Percentiles rank a stretch among this genome's conserved stretches.
These are phyloP conservation scores for Oscheius sp. DNA, from an alignment of 1,140 invertebrate genomes.

Conservation along the genomic window DNA sequence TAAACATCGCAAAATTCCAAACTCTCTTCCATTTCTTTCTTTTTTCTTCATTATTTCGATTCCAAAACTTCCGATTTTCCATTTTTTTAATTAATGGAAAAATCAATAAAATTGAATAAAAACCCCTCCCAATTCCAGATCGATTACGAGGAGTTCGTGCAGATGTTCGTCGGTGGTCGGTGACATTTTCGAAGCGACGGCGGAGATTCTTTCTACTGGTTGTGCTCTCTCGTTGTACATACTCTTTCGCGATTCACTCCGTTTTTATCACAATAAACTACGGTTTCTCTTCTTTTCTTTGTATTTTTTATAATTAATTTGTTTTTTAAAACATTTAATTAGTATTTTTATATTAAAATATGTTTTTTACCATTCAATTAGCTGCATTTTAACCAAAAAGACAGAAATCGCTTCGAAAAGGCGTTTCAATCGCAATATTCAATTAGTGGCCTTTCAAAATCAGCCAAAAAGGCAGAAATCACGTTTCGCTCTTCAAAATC, in stretches of 20 bases:
- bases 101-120: neutral
- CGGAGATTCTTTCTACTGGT: too few species aligned
- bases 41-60: too few species aligned
- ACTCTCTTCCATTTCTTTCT: too few species aligned
- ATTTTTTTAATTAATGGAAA: neutral
- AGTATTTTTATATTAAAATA: neutral
- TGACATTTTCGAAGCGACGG: too few species aligned
- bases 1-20: neutral
- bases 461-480: too few species aligned
- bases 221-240: too few species aligned
- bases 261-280: too few species aligned
- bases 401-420: too few species aligned
- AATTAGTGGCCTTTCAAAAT: too few species aligned
- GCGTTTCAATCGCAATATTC: too few species aligned
- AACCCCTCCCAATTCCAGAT: conserved; percentile 55
- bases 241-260: too few species aligned
- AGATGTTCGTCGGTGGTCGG: conserved; percentile 48
- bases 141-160: conserved; percentile 60
- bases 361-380: neutral
- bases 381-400: neutral
- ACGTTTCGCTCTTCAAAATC: too few species aligned
- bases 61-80: neutral
- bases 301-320: neutral
- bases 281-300: neutral
- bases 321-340: neutral